phyloP scores from a whole-genome alignment of 2,113 vertebrate species.

The Brachionichthys hirsutus region DNA sequence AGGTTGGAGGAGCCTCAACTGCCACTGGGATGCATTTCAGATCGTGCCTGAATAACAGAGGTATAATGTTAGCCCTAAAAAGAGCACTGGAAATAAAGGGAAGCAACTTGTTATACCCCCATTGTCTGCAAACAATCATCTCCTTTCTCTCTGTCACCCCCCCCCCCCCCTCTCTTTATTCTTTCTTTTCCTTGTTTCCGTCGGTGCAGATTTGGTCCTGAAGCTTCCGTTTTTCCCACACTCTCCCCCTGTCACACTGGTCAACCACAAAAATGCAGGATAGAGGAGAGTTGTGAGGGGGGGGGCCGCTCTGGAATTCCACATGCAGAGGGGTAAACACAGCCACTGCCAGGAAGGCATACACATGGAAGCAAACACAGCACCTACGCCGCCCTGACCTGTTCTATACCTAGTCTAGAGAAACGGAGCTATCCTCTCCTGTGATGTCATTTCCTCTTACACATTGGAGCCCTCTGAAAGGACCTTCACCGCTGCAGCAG shows the following conservation, averaged over 20 bases:
- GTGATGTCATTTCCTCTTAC: constrained; percentile 15
- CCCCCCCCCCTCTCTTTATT: constrained; percentile 66
- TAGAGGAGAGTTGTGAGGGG: constrained; percentile 86
- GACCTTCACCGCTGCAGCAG: constrained; percentile 41
- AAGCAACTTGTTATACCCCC: constrained; percentile 68
- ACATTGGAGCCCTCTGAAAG: constrained; percentile 21
- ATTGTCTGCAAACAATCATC: constrained; percentile 72
- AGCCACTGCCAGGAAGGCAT: constrained; percentile 81
- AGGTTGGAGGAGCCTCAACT: constrained; percentile 33
- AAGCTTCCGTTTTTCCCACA: constrained; percentile 98
- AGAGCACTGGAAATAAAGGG: constrained; percentile 59
- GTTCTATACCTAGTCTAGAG: constrained; percentile 39
- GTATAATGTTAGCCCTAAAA: constrained; percentile 67
- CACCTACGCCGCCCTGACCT: constrained; percentile 66
- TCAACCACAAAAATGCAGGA: constrained; percentile 94
- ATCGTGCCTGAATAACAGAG: constrained; percentile 63
- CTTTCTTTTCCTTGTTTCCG: constrained; percentile 82
- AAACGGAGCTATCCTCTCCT: constrained; percentile 8
- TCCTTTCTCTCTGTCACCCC: constrained; percentile 59
- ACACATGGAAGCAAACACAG: constrained; percentile 74
- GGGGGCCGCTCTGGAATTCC: constrained; percentile 88
- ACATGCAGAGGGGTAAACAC: constrained; percentile 86
- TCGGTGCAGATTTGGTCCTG: constrained; percentile 86
- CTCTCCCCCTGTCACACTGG: constrained; percentile 92
- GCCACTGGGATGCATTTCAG: constrained; percentile 61